Conservation (phyloP, 2,797 vertebrate genomes). For the Pygocentrus nattereri region DNA sequence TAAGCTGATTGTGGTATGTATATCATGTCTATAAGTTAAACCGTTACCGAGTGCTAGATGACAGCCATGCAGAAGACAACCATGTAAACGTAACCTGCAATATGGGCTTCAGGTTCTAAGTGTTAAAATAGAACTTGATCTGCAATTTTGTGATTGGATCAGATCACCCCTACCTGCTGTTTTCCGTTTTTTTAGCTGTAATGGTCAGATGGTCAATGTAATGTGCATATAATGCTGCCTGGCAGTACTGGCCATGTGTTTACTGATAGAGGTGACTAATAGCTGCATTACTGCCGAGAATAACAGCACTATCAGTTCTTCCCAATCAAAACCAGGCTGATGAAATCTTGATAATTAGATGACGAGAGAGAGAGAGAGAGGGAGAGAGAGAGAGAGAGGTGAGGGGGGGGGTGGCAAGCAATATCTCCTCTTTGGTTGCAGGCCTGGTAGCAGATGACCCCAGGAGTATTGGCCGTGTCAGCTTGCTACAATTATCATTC, state of each 20-base stretch:
- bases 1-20: too few species aligned
- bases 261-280: conserved; percentile 33
- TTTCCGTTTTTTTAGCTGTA: background rate
- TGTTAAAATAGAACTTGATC: too few species aligned
- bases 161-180: too few species aligned
- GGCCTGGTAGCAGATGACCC: conserved; percentile 68
- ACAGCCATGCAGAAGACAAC: too few species aligned
- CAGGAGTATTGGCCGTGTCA: conserved; percentile 69
- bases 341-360: conserved; percentile 35
- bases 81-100: too few species aligned
- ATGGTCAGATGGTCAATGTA: background rate
- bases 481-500: conserved; percentile 76
- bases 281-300: conserved; percentile 1
- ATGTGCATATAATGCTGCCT: background rate
- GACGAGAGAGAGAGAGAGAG: conserved; percentile 25
- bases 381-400: conserved; percentile 17
- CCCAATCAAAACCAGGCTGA: background rate
- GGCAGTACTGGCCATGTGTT: background rate
- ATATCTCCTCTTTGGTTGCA: conserved; percentile 59
- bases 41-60: too few species aligned
- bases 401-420: conserved; percentile 42
- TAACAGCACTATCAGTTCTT: background rate
- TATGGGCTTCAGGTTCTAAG: too few species aligned
- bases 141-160: too few species aligned
- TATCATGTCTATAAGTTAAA: too few species aligned